Base-by-base conservation (phyloP, 2,113 vertebrate genomes). In the Microcebus griseorufus region DNA sequence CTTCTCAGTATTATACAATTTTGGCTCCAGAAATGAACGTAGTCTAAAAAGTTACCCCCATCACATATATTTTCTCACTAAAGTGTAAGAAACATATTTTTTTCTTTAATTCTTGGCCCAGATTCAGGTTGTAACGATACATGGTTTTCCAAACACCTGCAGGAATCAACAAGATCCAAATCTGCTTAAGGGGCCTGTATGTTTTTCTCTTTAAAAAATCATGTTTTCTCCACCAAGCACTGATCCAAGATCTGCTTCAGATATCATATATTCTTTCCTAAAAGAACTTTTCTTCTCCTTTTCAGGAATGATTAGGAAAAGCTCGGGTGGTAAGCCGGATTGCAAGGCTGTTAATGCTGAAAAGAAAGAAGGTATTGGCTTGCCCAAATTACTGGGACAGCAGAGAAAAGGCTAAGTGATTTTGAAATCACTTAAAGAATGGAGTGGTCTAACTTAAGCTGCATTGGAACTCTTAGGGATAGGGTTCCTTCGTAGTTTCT, bases 61-160 rank as follows among this genome's bases (percentile, higher is more conserved):
- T 75, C 90, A 51, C 29, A 53, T 80, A 78, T 13, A 89, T 34
- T 89, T 95, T 86, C 45, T 91, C 58, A 95, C 88, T 48, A 16
- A 88, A 85, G 17, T 55, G 0, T 16, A 86, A 86, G 60, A 89
- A 88, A n/a, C 13, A 25, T 20, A 22, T n/a, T 53, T 32, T 79
- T 72, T 83, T 32, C 55, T 76, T 88, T 65, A 73, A 78, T 60
- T 91, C 48, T 75, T 90, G 84, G 86, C 87, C 37, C 34, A 60
- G 58, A 83, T 86, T 95, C 88, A 84, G 37, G 25, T 70, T 83
- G 58, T 91, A 84, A 97, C 85, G 78, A 83, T 84, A 72, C 5
- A 37, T 34, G 32, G 48, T 62, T 97, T 96, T 92, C 79, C 75
- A 97, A 87, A 96, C 73, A 94, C 85, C 79, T 91, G 67, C 22